Percentiles rank a stretch among this genome's conserved stretches.
phyloP scores from a whole-genome alignment of 2,113 vertebrate genomes.

The Telmatochromis brichardi region DNA sequence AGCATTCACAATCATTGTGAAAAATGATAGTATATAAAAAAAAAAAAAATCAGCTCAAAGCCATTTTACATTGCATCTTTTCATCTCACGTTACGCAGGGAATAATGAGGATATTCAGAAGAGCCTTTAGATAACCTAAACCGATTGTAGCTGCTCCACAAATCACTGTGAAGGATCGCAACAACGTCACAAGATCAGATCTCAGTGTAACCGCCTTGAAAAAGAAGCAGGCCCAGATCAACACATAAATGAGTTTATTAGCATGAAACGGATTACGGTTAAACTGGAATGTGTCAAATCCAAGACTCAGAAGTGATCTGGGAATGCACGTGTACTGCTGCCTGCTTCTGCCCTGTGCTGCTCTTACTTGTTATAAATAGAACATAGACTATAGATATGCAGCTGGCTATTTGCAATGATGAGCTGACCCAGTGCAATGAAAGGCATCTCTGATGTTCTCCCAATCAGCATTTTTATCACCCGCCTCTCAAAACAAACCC shows the following conservation, averaged over 20 bases:
- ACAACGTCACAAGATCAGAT: background rate
- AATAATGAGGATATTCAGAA: background rate
- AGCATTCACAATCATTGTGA: background rate
- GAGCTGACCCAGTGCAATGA: conserved; percentile 14
- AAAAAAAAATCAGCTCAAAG: background rate
- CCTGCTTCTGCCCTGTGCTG: background rate
- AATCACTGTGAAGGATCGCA: background rate
- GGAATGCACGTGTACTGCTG: background rate
- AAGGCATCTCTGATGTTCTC: conserved; percentile 38
- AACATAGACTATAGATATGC: conserved; percentile 36
- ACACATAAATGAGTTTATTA: background rate
- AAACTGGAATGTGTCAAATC: background rate
- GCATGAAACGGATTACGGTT: background rate
- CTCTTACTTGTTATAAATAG: conserved; percentile 46
- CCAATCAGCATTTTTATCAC: conserved; percentile 12
- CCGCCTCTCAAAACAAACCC: background rate
- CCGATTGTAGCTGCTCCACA: background rate
- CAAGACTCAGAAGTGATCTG: background rate
- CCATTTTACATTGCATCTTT: background rate
- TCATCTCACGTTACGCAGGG: background rate
- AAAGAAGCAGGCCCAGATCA: background rate
- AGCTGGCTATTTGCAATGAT: conserved; percentile 22
- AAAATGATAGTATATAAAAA: background rate
- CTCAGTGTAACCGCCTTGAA: background rate
- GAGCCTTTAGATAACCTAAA: background rate